phyloP scores from a whole-genome alignment of 1,140 invertebrate species.

The Macrobrachium rosenbergii region DNA sequence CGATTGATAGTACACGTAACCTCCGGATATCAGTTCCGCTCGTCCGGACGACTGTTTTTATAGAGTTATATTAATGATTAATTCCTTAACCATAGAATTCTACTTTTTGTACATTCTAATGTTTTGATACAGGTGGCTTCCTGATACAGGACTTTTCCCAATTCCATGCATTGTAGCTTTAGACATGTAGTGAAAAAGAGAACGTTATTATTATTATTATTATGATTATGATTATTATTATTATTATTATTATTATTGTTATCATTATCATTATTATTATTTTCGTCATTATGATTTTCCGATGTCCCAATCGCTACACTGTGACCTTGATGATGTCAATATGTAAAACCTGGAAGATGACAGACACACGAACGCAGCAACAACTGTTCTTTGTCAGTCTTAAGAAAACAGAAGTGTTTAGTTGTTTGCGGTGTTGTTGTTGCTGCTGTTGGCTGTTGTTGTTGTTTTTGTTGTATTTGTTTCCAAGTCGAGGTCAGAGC shows the following conservation, averaged over 20 bases:
- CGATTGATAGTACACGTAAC: no score
- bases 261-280: not conserved
- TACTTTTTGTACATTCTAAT: constrained; percentile 42
- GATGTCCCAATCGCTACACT: constrained; percentile 59
- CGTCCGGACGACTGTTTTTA: not conserved
- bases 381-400: not conserved
- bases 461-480: constrained; percentile 1
- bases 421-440: not conserved
- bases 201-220: constrained; percentile 15
- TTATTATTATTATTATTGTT: not conserved
- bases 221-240: no score
- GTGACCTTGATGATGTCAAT: constrained; percentile 47
- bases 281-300: constrained; percentile 28
- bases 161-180: constrained; percentile 63
- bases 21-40: no score
- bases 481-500: constrained; percentile 52
- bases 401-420: not conserved
- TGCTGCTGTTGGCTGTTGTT: not conserved
- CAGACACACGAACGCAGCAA: not conserved
- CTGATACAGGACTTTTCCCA: constrained; percentile 62
- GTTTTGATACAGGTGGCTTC: constrained; percentile 63
- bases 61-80: constrained; percentile 27
- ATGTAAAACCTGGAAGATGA: not conserved
- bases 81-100: constrained; percentile 37
- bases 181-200: constrained; percentile 53